Base-by-base conservation (phyloP, 1,140 invertebrate genomes). In the Drosophila sechellia region DNA sequence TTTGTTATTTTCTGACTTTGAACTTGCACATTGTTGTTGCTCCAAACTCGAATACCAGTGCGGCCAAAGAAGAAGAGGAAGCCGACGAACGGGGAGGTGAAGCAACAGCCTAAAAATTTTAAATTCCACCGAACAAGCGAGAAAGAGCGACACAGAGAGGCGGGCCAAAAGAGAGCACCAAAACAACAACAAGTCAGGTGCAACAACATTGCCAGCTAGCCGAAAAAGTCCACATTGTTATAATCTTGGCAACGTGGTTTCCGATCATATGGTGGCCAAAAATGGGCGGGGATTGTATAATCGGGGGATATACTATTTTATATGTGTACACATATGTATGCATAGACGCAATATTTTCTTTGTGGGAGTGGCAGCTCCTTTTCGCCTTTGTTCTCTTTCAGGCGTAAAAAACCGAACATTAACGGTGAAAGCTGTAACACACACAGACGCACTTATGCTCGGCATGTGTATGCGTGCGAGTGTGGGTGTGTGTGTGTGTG, bases 211-310 rank as follows among this genome's bases (percentile, higher is more conserved):
- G 68, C 69, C 69, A 73, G 49, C 64, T 43, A 66, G 71, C 69
- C 58, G 64, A 68, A 68, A 46, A 74, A 72, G 52, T 73, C 58
- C 60, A 55, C 61, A 74, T 66, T 49, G 59, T 81, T 59, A 79
- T 79, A 87, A 79, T 79, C 83, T 86, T 86, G 76, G 84, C 83
- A 87, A 83, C 84, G 83, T 87, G 83, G 83, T 87, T 76, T 61
- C 65, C 76, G 79, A 87, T 87, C 83, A 87, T 87, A 89, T 87
- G 83, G 79, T 79, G 49, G 37, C 64, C n/a, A 45, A 60, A 74
- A 72, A 66, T 76, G 53, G 52, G 72, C 43, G 59, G 53, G 72
- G 72, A 46, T 76, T 76, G 72, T 76, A 76, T 76, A 76, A 76
- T 66, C 40, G 72, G 35, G 46, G 17, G 37, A 64, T 17, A 60